Conservation (phyloP, 2,888 invertebrate species). For the Incurvaria masculella region DNA sequence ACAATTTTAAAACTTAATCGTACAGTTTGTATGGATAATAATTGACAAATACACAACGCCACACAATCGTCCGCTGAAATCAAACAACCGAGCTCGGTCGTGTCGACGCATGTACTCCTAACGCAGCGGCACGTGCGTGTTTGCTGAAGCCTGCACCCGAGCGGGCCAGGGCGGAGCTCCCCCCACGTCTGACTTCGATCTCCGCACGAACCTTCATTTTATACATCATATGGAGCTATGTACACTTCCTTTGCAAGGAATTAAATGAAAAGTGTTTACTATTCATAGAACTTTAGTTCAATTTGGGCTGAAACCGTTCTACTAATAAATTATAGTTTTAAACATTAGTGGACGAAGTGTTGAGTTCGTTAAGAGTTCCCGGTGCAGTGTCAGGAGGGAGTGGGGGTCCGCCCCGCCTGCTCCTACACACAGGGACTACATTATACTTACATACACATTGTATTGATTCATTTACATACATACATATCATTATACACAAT, state of each 20-base stretch:
- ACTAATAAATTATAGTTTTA: slow-evolving; percentile 50
- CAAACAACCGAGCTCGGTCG: too few species aligned
- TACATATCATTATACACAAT: slow-evolving; percentile 54
- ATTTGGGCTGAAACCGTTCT: slow-evolving; percentile 37
- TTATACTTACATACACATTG: neutral
- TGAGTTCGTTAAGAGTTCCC: slow-evolving; percentile 53
- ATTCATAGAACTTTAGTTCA: slow-evolving; percentile 35
- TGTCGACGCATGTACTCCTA: too few species aligned
- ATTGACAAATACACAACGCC: neutral
- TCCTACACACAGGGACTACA: neutral
- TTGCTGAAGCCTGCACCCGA: too few species aligned
- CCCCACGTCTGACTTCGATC: neutral
- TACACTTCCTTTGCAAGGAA: slow-evolving; percentile 50
- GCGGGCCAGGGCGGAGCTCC: neutral
- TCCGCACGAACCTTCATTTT: neutral
- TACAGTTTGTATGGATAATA: neutral
- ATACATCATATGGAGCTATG: slow-evolving; percentile 23
- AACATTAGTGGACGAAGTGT: slow-evolving; percentile 56
- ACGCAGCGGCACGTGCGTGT: too few species aligned
- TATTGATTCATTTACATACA: slow-evolving; percentile 45
- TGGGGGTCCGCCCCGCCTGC: neutral
- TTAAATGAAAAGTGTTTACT: slow-evolving; percentile 38
- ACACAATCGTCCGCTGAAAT: neutral
- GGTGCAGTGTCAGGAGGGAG: slow-evolving; percentile 11
- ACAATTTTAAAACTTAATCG: neutral